Base-by-base conservation (phyloP, 2,113 vertebrate genomes). In the Acanthisitta chloris region DNA sequence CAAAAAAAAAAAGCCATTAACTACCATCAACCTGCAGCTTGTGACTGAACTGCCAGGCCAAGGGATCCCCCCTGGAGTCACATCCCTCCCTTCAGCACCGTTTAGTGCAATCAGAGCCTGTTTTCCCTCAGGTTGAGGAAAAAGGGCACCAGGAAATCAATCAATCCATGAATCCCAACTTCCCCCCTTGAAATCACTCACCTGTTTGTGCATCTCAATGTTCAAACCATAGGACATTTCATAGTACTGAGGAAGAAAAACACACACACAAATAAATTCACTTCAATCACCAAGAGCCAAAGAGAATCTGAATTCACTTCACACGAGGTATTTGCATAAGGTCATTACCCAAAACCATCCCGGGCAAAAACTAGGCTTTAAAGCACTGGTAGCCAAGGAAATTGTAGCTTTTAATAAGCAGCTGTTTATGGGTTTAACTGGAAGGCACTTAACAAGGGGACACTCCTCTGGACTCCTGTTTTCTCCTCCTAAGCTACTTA, bases 161-260 rank as follows among this genome's bases (percentile, higher is more conserved):
- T 65, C 64, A 69, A 48, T 36, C 54, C 18, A 17, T 29, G 31
- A 59, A 36, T 66, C 64, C 8, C 70, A 4, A 18, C 12, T 58
- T 33, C 42, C 51, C 88, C 73, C 48, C 36, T 42, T 21, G 4
- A 24, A 84, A 88, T 67, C 84, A 97, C 98, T 98, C 98, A 99
- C 99, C 99, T 99, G 99, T 97, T 99, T 99, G 98, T 99, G 99
- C 99, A 99, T 99, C 96, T 99, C 99, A 91, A 99, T 99, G 97
- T 99, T 99, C 98, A 99, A 98, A 84, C 99, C 99, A 14, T 99
- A 99, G 80, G 99, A 99, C 99, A 99, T 99, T 95, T 99, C 99
- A 8, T 99, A 99, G 97, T 99, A 99, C 99, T 99, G 98, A 28
- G 81, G 98, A 97, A 74, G 4, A 16, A 23, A 33, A 24, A 28